A percentile compares a stretch with the other conserved stretches of the same genome.
These are phyloP conservation scores for Dendropsophus ebraccatus DNA, from an alignment of 2,113 vertebrate species.

Conservation along the genomic window DNA sequence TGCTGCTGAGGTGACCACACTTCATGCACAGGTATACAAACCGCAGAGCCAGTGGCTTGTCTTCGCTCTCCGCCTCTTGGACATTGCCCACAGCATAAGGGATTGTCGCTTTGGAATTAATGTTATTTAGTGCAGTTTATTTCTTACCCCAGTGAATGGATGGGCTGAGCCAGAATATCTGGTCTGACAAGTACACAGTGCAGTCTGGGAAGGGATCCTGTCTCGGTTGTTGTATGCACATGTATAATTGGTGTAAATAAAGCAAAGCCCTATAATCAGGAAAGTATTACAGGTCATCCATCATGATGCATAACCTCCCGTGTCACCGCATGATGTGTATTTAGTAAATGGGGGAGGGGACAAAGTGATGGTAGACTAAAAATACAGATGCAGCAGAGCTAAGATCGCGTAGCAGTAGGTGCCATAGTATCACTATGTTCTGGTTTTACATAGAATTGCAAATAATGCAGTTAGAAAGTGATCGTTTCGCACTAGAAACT, in stretches of 20 bases:
- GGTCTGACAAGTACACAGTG: not conserved
- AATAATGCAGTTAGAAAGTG: not conserved
- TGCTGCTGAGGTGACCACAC: too few relatives aligned
- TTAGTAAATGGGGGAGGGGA: not conserved
- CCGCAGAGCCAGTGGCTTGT: not conserved
- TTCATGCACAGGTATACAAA: not conserved
- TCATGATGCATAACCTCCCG: not conserved
- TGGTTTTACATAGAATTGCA: not conserved
- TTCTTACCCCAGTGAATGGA: not conserved
- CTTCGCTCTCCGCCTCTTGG: not conserved
- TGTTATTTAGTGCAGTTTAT: not conserved
- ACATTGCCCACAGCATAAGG: not conserved
- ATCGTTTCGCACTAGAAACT: not conserved
- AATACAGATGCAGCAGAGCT: not conserved
- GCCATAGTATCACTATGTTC: not conserved
- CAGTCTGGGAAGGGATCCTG: not conserved
- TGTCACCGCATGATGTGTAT: not conserved
- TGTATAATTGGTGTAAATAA: conserved; percentile 18
- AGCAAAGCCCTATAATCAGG: not conserved
- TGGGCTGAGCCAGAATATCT: not conserved
- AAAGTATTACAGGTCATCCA: not conserved
- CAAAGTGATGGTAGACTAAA: not conserved
- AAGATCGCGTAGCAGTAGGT: not conserved
- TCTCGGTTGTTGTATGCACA: not conserved
- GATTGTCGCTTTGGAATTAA: not conserved